Base-by-base conservation (phyloP, 1,140 invertebrate species). In the Scaptomyza pallida region DNA sequence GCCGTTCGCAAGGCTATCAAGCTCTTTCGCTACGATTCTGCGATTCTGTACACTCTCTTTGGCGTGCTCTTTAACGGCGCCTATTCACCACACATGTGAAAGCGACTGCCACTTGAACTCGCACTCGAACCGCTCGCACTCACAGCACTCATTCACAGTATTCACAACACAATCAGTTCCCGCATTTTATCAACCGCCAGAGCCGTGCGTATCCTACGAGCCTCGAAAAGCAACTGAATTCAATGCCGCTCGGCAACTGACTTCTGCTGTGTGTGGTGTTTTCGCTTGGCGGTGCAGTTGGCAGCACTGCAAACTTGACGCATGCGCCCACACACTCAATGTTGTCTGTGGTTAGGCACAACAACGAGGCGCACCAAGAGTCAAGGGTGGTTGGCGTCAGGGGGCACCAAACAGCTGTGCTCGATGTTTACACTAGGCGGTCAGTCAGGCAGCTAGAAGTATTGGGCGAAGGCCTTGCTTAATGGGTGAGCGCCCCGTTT, bases 301-400 rank as follows among this genome's bases (percentile, higher is more conserved):
- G 52, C 80, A 82, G 73, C 62, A 26, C 68, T 68, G 68, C 30
- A 47, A 54, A 43, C 33, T 21, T 37, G 40, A 48, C 64, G 82
- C 82, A 72, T 88, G 81, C 77, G 77, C 71, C 16, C 13, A n/a
- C 45, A 44, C 50, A 37, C n/a, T 64, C 44, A 73, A 78, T 88
- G 83, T 88, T 88, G 82, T 88, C 82, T 88, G 83, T 82, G 82
- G 82, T 88, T 82, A 88, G 78, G 82, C 67, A 88, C 72, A 69
- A 65, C 40, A 4, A 19, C 15, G 54, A 47, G 12, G 19, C 41
- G 30, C 10, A 52, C n/a, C 6, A 43, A 30, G 30, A 35, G 30
- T 15, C 37, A 19, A 33, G 9, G 9, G 5, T 16, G 45, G 26
- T 15, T 16, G 12, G n/a, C n/a, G n/a, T n/a, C n/a, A n/a, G n/a